These are phyloP conservation scores for Neodiprion fabricii DNA, from an alignment of 1,140 invertebrate species.

Conservation along the genomic window DNA sequence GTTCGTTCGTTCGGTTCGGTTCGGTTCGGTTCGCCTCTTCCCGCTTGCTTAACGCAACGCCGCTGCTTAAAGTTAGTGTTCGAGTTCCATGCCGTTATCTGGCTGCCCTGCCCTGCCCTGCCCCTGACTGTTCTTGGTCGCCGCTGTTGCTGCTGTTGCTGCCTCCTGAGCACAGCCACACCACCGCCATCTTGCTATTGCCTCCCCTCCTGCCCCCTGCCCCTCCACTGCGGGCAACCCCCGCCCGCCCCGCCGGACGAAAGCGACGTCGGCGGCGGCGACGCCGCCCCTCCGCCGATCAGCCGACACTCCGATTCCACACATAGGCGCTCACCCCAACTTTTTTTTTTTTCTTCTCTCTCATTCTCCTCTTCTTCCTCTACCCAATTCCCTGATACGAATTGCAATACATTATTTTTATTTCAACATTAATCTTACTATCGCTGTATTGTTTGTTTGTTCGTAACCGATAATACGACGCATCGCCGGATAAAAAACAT, in stretches of 20 bases:
- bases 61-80: background rate
- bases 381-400: background rate
- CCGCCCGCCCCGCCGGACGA: background rate
- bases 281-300: background rate
- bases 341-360: background rate
- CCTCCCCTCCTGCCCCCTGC: background rate
- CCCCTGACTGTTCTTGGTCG: background rate
- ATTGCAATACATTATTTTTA: too few species aligned
- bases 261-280: background rate
- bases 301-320: background rate
- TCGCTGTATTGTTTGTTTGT: too few species aligned
- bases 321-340: background rate
- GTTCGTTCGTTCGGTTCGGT: background rate
- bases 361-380: background rate
- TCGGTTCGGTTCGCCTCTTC: background rate
- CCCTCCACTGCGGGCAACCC: background rate
- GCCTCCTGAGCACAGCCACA: too few species aligned
- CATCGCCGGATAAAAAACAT: too few species aligned
- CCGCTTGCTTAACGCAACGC: background rate
- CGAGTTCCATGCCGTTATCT: conserved; percentile 5
- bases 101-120: background rate
- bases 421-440: too few species aligned
- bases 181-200: too few species aligned
- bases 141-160: too few species aligned
- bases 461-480: too few species aligned